Evolutionary conservation across 92 coral and sea anemone genomes (phyloP), one percentile per base, ranked within the genome.

Genomic region (Scolanthus callimorphus): DNA sequence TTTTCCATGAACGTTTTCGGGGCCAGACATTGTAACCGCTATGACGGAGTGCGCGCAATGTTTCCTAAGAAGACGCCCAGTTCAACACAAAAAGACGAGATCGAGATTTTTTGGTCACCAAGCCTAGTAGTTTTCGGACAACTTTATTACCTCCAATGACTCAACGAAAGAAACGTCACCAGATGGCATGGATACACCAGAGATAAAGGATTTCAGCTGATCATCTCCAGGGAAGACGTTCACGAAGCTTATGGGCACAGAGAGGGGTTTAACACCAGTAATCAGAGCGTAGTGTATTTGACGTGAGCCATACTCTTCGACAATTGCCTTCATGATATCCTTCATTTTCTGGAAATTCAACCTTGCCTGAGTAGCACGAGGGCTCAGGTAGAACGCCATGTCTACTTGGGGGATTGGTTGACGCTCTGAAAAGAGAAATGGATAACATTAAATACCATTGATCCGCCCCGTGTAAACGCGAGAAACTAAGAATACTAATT

Each of bases 331-430:
- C 25, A 78, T 64, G 27, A 70, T 46, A 20, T 57, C 46, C 43
- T 78, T 71, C 85, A 78, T 78, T 67, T 78, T 70, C 26, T 63
- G 41, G 57, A 61, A 78, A 59, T 78, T 78, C n/a, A 43, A 46
- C 17, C 59, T 62, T 2, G 74, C 55, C 25, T 67, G 51, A 4
- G 51, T 55, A 4, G 79, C 73, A 15, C 61, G 67, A 9, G 85
- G 78, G 44, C 79, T 78, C 57, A 78, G 62, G 22, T 60, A 62
- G 38, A 78, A 78, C 1, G 68, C 85, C 53, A 78, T 66, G 58
- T 78, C 85, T 1, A 71, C 41, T 20, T 70, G 69, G 11, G 74
- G 85, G 1, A 78, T 11, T 6, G 53, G 44, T 34, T 50, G 70
- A 31, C 78, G 55, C 43, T 63, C 85, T 78, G 74, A 34, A 29